Percentiles rank a stretch among this genome's conserved stretches.
phyloP scores from a whole-genome alignment of 2,888 invertebrate species.

The Schizaphis graminum region DNA sequence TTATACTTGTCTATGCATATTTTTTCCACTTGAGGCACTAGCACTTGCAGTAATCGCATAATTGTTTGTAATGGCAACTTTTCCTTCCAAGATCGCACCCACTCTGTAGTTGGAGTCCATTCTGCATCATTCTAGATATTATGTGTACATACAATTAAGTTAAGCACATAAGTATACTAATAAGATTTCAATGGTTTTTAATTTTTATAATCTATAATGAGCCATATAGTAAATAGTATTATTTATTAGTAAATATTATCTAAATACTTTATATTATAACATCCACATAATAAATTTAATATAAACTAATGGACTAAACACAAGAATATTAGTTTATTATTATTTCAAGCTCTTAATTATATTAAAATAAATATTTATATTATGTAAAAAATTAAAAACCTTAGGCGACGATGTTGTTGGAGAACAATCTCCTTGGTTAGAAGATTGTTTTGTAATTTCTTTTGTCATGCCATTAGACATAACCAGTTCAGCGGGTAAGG shows the following conservation, averaged over 20 bases:
- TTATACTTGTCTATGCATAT: constrained; percentile 98
- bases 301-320: not conserved
- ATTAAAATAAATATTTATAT: not conserved
- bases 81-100: constrained; percentile 96
- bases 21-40: constrained; percentile 99
- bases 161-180: not conserved
- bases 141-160: not conserved
- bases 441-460: constrained; percentile 50
- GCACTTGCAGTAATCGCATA: constrained; percentile 96
- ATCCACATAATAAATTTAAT: not conserved
- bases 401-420: constrained; percentile 56
- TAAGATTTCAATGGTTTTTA: not conserved
- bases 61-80: constrained; percentile 99
- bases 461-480: constrained; percentile 60
- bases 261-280: not conserved
- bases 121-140: constrained; percentile 41
- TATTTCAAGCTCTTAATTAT: not conserved
- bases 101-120: constrained; percentile 87
- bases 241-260: not conserved
- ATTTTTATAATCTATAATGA: not conserved
- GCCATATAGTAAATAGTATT: not conserved
- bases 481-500: constrained; percentile 66
- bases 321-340: not conserved
- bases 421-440: constrained; percentile 58
- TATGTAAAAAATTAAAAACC: constrained; percentile 49